These are phyloP conservation scores for Sarcophaga rosellei DNA, from an alignment of 2,888 invertebrate genomes.

Conservation along the genomic window DNA sequence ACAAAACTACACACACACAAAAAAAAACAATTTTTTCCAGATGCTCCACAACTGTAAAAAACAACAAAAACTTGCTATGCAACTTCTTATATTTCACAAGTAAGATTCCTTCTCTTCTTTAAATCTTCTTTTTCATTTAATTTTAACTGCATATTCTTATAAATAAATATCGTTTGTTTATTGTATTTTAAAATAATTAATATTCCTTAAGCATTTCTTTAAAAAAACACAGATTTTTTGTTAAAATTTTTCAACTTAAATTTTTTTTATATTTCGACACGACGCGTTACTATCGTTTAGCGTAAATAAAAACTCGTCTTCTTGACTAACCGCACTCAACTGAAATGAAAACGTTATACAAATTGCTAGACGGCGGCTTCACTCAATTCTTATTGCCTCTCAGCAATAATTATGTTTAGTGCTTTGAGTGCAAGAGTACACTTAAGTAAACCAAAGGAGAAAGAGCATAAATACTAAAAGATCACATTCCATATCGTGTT, in stretches of 20 bases:
- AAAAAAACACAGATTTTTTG: constrained; percentile 7
- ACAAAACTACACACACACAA: not conserved
- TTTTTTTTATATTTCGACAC: constrained; percentile 3
- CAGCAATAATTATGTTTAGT: not conserved
- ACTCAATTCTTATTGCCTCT: constrained; percentile 40
- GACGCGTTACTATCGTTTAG: not conserved
- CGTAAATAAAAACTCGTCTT: constrained; percentile 33
- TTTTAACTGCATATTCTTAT: not conserved
- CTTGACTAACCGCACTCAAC: constrained; percentile 64
- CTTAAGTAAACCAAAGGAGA: not conserved
- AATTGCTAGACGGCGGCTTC: constrained; percentile 57
- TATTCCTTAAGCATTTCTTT: constrained; percentile 14
- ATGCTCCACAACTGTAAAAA: constrained; percentile 42
- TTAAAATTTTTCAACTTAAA: not conserved
- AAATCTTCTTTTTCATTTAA: too few species aligned
- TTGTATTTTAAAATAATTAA: not conserved
- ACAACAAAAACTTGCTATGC: constrained; percentile 49
- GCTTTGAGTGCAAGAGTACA: not conserved
- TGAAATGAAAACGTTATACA: constrained; percentile 60
- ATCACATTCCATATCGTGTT: constrained; percentile 24
- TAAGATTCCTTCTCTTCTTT: too few species aligned
- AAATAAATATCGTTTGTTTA: not conserved
- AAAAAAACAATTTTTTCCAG: not conserved
- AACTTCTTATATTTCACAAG: constrained; percentile 44
- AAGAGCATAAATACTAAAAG: constrained; percentile 23